Conservation (phyloP, 2,797 vertebrate genomes). For the Neosilurus mollespiculum region DNA sequence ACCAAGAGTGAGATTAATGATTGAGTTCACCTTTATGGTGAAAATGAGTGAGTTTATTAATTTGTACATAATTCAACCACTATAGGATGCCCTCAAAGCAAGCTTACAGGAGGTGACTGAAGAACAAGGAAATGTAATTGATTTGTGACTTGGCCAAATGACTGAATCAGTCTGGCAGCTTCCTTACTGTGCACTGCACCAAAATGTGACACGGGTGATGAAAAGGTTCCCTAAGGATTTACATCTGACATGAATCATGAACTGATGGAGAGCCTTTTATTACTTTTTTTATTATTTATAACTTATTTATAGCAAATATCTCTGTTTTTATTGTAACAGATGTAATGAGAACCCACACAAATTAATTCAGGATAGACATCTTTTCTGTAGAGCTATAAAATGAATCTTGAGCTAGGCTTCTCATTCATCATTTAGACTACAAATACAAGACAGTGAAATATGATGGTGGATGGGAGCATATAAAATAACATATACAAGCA, state of each 20-base stretch:
- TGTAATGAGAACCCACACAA: slow-evolving; percentile 1
- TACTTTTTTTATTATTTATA: background rate
- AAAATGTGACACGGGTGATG: background rate
- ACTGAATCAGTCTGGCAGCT: slow-evolving; percentile 3
- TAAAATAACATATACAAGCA: slow-evolving; percentile 1
- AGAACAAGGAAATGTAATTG: slow-evolving; percentile 43
- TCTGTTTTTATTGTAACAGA: slow-evolving; percentile 9
- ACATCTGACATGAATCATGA: background rate
- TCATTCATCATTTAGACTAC: slow-evolving; percentile 35
- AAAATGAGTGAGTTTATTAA: slow-evolving; percentile 63
- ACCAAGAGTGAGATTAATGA: slow-evolving; percentile 63
- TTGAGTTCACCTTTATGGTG: slow-evolving; percentile 62
- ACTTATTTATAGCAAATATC: slow-evolving; percentile 9
- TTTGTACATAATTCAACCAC: slow-evolving; percentile 68
- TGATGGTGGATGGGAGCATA: background rate
- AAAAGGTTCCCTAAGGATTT: slow-evolving; percentile 7
- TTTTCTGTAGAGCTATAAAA: slow-evolving; percentile 11
- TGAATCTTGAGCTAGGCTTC: slow-evolving; percentile 16
- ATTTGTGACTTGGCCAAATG: slow-evolving; percentile 20
- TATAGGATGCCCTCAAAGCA: slow-evolving; percentile 35
- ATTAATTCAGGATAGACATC: background rate
- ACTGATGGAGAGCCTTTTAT: background rate
- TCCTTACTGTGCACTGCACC: background rate
- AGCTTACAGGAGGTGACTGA: slow-evolving; percentile 34
- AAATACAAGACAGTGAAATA: slow-evolving; percentile 27